Evolutionary conservation across 1,140 invertebrate genomes (phyloP).

Genomic region (Drosophila eugracilis): DNA sequence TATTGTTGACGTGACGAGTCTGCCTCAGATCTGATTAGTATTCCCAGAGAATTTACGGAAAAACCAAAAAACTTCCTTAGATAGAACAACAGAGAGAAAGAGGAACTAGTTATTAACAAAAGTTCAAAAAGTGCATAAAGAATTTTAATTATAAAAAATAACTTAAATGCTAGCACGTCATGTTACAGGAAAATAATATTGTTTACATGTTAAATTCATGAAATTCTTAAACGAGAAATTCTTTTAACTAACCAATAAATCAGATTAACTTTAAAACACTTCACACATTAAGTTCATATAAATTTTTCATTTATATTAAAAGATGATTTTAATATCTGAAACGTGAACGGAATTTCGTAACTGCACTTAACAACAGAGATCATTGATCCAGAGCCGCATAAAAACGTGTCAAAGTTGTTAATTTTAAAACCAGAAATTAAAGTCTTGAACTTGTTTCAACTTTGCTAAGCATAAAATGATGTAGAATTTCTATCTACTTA

Average conservation of each 20-base stretch:
- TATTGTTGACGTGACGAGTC: conserved; percentile 1
- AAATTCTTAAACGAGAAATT: conserved; percentile 6
- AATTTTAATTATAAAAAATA: neutral
- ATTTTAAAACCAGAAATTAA: neutral
- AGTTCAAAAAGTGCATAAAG: conserved; percentile 1
- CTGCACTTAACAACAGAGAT: conserved; percentile 18
- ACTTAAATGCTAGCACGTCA: neutral
- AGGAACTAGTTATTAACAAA: conserved; percentile 4
- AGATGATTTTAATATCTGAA: conserved; percentile 19
- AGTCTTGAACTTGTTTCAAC: conserved; percentile 26
- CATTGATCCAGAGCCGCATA: conserved; percentile 14
- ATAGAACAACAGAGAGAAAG: conserved; percentile 6
- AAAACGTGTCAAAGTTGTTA: conserved; percentile 11
- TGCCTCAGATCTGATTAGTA: conserved; percentile 38
- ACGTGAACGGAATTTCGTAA: conserved; percentile 26
- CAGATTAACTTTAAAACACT: neutral
- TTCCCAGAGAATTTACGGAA: conserved; percentile 35
- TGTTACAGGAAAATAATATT: neutral
- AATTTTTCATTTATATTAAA: conserved; percentile 27
- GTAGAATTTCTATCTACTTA: neutral
- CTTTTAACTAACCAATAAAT: neutral
- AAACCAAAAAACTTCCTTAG: conserved; percentile 4
- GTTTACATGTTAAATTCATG: neutral
- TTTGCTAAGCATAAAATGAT: neutral
- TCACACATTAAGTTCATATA: neutral